phyloP scores from a whole-genome alignment of 2,113 vertebrate genomes.

The Odocoileus hemionus region DNA sequence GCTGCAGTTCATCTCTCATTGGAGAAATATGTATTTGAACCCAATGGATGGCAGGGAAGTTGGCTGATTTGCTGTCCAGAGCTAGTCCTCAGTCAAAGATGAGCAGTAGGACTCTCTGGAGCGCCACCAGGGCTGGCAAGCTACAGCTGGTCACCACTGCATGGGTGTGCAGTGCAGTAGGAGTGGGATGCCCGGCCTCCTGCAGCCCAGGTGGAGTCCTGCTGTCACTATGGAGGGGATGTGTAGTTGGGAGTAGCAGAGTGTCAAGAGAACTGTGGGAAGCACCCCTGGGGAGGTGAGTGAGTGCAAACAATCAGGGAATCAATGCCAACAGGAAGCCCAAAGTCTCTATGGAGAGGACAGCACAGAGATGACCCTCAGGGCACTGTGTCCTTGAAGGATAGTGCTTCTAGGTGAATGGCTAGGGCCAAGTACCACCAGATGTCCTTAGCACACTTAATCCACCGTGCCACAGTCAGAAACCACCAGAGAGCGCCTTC shows the following conservation, averaged over 20 bases:
- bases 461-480: background rate
- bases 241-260: background rate
- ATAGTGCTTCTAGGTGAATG: background rate
- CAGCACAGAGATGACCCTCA: background rate
- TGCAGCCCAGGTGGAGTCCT: background rate
- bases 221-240: background rate
- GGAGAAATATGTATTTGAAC: background rate
- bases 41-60: background rate
- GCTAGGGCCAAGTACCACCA: background rate
- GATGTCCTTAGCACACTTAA: background rate
- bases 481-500: background rate
- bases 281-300: background rate
- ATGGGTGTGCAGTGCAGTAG: fast-evolving
- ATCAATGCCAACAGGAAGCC: background rate
- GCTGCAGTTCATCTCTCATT: background rate
- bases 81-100: background rate
- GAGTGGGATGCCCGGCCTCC: background rate
- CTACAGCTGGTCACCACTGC: background rate
- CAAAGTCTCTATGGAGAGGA: background rate
- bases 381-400: background rate
- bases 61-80: background rate
- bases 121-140: background rate
- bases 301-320: background rate
- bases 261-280: background rate
- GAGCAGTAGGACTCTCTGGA: background rate